These are phyloP conservation scores for Falco naumanni DNA, from an alignment of 2,797 vertebrate genomes.

Conservation along the genomic window DNA sequence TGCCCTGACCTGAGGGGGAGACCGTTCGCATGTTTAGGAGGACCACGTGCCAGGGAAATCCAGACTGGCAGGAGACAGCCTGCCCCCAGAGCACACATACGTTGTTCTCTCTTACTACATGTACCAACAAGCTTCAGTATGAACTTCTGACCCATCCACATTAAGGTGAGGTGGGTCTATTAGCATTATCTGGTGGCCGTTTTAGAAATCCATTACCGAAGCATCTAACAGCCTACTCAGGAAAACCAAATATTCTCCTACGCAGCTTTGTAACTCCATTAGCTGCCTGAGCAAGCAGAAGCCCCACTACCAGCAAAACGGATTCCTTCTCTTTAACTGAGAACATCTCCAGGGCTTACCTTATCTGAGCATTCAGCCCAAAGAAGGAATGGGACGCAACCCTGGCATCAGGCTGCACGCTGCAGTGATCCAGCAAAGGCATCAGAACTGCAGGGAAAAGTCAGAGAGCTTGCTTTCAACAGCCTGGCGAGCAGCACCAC, in stretches of 20 bases:
- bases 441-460: constrained; percentile 82
- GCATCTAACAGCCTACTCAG: background rate
- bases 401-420: constrained; percentile 86
- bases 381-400: constrained; percentile 90
- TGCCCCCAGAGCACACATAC: background rate
- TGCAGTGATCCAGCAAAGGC: constrained; percentile 90
- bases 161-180: background rate
- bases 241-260: background rate
- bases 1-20: background rate
- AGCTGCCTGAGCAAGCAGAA: background rate
- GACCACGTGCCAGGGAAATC: background rate
- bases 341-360: constrained; percentile 75
- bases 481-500: background rate
- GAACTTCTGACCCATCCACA: constrained; percentile 42
- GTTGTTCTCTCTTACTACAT: rapidly evolving
- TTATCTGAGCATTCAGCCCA: constrained; percentile 87
- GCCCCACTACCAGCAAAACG: background rate
- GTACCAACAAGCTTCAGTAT: background rate
- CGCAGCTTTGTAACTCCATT: background rate
- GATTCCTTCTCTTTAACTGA: background rate
- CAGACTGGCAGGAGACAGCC: constrained; percentile 39
- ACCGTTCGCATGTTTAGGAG: background rate
- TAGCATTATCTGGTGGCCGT: background rate
- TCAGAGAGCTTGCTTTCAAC: background rate
- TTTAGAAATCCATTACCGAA: constrained; percentile 21